Evolutionary conservation across 2,888 invertebrate species (phyloP).

Genomic region (Schrankia costaestrigalis): DNA sequence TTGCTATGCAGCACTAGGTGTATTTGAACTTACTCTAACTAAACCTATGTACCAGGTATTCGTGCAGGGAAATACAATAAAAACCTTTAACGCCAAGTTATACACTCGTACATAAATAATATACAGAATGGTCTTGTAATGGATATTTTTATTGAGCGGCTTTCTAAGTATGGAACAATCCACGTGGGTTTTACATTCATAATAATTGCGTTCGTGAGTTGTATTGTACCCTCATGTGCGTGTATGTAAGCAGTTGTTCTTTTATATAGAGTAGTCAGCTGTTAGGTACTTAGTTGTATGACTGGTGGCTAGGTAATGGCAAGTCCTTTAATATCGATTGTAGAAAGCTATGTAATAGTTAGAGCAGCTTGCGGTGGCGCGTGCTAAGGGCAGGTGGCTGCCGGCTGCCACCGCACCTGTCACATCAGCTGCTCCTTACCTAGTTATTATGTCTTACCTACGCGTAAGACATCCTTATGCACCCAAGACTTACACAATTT

Average conservation of each 20-base stretch:
- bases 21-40: slow-evolving; percentile 14
- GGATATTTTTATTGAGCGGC: slow-evolving; percentile 15
- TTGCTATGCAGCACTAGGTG: slow-evolving; percentile 10
- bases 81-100: no score
- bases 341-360: slow-evolving; percentile 53
- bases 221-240: slow-evolving; percentile 2
- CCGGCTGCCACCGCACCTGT: slow-evolving; percentile 78
- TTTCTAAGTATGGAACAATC: slow-evolving; percentile 34
- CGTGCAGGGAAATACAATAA: no score
- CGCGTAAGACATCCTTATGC: slow-evolving; percentile 24
- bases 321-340: slow-evolving; percentile 44
- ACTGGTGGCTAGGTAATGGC: slow-evolving; percentile 43
- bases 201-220: slow-evolving; percentile 4
- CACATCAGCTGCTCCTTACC: slow-evolving; percentile 70
- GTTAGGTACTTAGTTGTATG: slow-evolving; percentile 30
- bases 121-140: slow-evolving; percentile 33
- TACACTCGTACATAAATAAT: no score
- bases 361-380: slow-evolving; percentile 74
- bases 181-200: slow-evolving; percentile 2
- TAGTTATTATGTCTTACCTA: slow-evolving; percentile 47
- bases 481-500: slow-evolving; percentile 4
- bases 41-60: no score
- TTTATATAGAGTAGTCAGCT: slow-evolving; percentile 40
- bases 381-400: slow-evolving; percentile 68
- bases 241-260: slow-evolving; percentile 2